Conservation (phyloP, 2,888 invertebrate genomes). For the Chironomus tentans region DNA sequence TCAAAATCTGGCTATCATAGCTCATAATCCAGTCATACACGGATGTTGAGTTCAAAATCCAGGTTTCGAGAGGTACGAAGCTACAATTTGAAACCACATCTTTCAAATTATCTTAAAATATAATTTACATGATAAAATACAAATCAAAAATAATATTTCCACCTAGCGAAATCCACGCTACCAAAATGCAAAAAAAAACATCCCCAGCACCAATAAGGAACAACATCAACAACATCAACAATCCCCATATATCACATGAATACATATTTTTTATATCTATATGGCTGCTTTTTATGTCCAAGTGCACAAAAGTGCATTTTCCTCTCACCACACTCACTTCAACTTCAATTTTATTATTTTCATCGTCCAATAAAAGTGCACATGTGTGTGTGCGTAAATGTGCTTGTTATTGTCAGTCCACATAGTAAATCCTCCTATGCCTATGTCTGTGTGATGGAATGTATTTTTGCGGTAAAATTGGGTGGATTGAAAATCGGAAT, state of each 20-base stretch:
- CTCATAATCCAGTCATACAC: too few species aligned
- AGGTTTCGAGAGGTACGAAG: too few species aligned
- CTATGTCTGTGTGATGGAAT: not conserved
- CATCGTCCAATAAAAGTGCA: not conserved
- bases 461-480: not conserved
- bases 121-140: too few species aligned
- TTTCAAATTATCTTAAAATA: too few species aligned
- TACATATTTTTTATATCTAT: not conserved
- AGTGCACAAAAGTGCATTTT: conserved; percentile 4
- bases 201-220: not conserved
- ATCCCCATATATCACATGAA: not conserved
- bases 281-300: not conserved
- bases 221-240: not conserved
- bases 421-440: not conserved
- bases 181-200: not conserved
- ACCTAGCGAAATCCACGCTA: not conserved
- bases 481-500: not conserved
- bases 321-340: not conserved
- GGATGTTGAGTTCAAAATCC: too few species aligned
- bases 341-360: not conserved
- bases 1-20: too few species aligned
- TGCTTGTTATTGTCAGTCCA: too few species aligned
- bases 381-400: too few species aligned
- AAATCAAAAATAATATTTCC: too few species aligned
- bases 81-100: too few species aligned